phyloP scores from a whole-genome alignment of 2,888 invertebrate genomes.

The Ectemnius cavifrons region DNA sequence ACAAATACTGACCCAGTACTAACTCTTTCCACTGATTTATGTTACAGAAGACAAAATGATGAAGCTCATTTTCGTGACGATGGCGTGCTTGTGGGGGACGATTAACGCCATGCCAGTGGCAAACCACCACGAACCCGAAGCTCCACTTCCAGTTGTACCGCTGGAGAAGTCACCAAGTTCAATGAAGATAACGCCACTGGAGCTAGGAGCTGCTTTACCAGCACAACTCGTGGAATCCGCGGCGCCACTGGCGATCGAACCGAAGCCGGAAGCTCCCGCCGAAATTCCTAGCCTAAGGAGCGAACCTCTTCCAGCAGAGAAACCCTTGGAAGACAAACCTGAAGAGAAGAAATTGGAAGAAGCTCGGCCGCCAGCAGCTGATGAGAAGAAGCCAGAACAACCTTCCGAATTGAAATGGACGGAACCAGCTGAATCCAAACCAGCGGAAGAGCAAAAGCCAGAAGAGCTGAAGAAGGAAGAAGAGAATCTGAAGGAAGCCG shows the following conservation, averaged over 20 bases:
- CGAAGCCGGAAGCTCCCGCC: conserved; percentile 11
- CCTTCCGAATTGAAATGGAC: conserved; percentile 28
- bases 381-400: conserved; percentile 46
- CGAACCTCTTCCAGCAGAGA: conserved; percentile 27
- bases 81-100: conserved; percentile 81
- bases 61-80: conserved; percentile 65
- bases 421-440: conserved; percentile 17
- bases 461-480: conserved; percentile 55
- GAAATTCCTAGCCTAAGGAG: conserved; percentile 31
- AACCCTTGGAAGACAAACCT: conserved; percentile 10
- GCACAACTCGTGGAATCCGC: conserved; percentile 37
- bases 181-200: background rate
- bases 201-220: conserved; percentile 42
- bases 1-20: too few species aligned
- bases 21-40: background rate
- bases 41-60: conserved; percentile 79
- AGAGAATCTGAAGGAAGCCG: conserved; percentile 57
- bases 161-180: conserved; percentile 59
- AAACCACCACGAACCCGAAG: conserved; percentile 74
- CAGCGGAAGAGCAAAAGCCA: conserved; percentile 27
- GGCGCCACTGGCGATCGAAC: conserved; percentile 35
- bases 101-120: conserved; percentile 82
- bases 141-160: conserved; percentile 57
- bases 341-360: conserved; percentile 50
- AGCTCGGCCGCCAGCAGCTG: conserved; percentile 41